Conservation (phyloP, 2,797 vertebrate genomes). For the Loriculus beryllinus region DNA sequence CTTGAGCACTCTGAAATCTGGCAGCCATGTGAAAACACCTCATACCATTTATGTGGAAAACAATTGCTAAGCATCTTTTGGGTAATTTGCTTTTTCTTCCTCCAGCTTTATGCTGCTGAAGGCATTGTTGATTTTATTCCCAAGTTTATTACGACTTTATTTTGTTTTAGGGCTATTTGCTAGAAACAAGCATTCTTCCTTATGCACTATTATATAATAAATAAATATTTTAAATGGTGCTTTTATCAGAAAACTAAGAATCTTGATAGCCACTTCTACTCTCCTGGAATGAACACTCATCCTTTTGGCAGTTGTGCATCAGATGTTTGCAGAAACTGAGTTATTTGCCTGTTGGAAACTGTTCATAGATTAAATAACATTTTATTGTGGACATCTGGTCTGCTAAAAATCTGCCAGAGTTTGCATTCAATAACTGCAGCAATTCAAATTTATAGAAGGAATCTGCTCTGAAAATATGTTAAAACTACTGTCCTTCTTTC, state of each 20-base stretch:
- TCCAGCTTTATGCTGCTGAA: not conserved
- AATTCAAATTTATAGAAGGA: slow-evolving; percentile 56
- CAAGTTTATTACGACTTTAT: not conserved
- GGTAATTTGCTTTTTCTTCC: not conserved
- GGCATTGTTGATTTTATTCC: slow-evolving; percentile 33
- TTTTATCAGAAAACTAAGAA: not conserved
- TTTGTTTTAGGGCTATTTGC: not conserved
- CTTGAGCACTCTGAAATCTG: not conserved
- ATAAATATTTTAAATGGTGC: not conserved
- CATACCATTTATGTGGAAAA: not conserved
- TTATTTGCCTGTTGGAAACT: slow-evolving; percentile 71
- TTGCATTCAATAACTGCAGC: slow-evolving; percentile 37
- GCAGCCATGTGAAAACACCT: not conserved
- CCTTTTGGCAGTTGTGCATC: slow-evolving; percentile 56
- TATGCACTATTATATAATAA: not conserved
- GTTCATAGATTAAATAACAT: slow-evolving; percentile 74
- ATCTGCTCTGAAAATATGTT: slow-evolving; percentile 42
- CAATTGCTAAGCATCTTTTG: not conserved
- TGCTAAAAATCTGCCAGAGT: slow-evolving; percentile 68
- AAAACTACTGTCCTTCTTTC: not conserved
- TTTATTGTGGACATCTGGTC: slow-evolving; percentile 78
- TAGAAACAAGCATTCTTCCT: not conserved
- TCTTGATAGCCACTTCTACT: not conserved
- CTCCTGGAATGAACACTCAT: not conserved
- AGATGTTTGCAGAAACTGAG: slow-evolving; percentile 65